These are phyloP conservation scores for Mesodorylaimus sp. DNA, from an alignment of 2,888 invertebrate species.

Conservation along the genomic window DNA sequence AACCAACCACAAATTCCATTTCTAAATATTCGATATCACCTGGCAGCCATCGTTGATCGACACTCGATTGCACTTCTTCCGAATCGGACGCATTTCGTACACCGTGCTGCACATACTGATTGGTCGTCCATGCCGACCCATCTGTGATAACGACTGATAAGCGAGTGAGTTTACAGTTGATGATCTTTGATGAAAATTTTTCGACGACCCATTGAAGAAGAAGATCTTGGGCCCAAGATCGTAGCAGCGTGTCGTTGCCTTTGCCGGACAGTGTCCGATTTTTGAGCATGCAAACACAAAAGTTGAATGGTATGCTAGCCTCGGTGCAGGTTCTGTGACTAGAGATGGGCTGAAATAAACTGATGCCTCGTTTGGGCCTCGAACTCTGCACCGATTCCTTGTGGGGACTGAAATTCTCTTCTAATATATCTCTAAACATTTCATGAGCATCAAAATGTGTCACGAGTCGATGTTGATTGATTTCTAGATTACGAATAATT, in stretches of 20 bases:
- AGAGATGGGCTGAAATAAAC: conserved; percentile 2
- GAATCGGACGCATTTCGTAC: background rate
- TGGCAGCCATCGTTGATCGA: background rate
- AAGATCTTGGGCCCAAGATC: too few species aligned
- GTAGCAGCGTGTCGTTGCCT: background rate
- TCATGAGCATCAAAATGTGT: conserved; percentile 7
- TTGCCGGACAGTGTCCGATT: background rate
- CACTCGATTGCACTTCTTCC: too few species aligned
- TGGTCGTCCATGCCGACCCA: conserved; percentile 5
- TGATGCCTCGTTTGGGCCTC: background rate
- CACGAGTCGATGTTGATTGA: conserved; percentile 37
- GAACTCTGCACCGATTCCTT: background rate
- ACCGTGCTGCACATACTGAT: conserved; percentile 1
- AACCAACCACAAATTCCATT: background rate
- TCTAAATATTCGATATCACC: conserved; percentile 1
- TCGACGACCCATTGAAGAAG: background rate
- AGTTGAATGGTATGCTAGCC: conserved; percentile 36
- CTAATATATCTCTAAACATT: conserved; percentile 6
- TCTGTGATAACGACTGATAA: too few species aligned
- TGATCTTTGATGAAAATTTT: background rate
- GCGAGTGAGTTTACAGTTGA: too few species aligned
- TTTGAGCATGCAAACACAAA: background rate
- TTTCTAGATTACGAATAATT: conserved; percentile 46
- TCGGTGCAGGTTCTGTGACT: conserved; percentile 26
- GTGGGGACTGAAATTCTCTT: conserved; percentile 2